Base-by-base conservation (phyloP, 2,113 vertebrate genomes). In the Bos javanicus region DNA sequence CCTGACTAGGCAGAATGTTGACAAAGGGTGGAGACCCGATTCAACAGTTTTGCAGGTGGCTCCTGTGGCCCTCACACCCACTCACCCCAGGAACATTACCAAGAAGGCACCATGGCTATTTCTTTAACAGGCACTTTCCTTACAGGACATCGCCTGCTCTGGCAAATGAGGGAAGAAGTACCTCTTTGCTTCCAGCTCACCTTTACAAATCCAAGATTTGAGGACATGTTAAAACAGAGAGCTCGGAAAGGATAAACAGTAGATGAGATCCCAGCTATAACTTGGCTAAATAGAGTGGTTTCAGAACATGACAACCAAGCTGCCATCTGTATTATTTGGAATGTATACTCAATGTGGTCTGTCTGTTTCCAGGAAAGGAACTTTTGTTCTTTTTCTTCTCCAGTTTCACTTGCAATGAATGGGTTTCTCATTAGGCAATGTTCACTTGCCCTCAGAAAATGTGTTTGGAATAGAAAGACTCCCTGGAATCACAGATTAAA, bases 341-440 rank as follows among this genome's bases (percentile, higher is more conserved):
- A 98, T 98, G 95, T 91, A 95, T 98, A 96, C 97, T 97, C 92
- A 30, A 90, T 92, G 89, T 52, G 91, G 91, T n/a, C 91, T 30
- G 10, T 89, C 95, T 91, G 94, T 92, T 97, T 97, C 94, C 94
- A 95, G 96, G 67, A 95, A 97, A 97, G 84, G 74, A 85, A 74
- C 87, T 96, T 97, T 93, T 97, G 86, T 97, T 92, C 96, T 71
- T 54, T 71, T 36, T 39, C 54, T 87, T 82, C 81, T 87, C 78
- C 21, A 43, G 91, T 97, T 97, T 93, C 95, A 25, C 30, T 57
- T 26, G 36, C 56, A 95, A 95, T 76, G 83, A 97, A 98, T 93
- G 95, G 90, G 89, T 95, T 97, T 94, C 97, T 97, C 94, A 95
- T 97, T 96, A 97, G 96, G 92, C 94, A 81, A 59, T 56, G 83